Evolutionary conservation across 2,113 vertebrate genomes (phyloP).

Genomic region (Hypocryptadius cinnamomeus): DNA sequence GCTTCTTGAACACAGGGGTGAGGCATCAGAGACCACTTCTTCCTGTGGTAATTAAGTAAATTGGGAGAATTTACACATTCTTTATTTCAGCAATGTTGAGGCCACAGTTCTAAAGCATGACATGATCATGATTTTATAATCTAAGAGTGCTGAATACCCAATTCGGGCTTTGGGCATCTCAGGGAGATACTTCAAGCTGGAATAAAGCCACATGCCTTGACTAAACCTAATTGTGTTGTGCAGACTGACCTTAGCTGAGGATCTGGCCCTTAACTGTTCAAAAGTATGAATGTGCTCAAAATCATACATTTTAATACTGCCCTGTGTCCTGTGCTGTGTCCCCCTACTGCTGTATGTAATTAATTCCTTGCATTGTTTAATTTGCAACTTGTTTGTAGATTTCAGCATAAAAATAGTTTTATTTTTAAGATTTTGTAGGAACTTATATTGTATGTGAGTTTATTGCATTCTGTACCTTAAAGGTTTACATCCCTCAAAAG

Average conservation of each 20-base stretch:
- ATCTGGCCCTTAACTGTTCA: neutral
- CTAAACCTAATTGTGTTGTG: neutral
- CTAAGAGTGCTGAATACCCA: neutral
- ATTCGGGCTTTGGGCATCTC: neutral
- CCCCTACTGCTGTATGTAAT: neutral
- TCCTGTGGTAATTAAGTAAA: neutral
- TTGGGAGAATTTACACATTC: neutral
- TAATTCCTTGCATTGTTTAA: neutral
- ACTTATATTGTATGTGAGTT: neutral
- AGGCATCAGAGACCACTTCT: neutral
- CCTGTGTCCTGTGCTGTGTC: neutral
- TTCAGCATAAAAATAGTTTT: neutral
- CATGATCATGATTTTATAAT: neutral
- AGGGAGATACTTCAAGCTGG: constrained; percentile 17
- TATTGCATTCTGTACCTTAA: neutral
- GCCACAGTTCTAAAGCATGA: neutral
- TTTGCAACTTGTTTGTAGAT: neutral
- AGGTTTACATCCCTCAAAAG: constrained; percentile 28
- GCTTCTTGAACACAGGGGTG: neutral
- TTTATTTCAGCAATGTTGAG: neutral
- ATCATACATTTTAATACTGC: neutral
- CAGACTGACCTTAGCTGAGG: neutral
- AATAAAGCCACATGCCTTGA: constrained; percentile 25
- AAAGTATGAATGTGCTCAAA: neutral
- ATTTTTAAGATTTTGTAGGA: neutral